A percentile compares a stretch with the other conserved stretches of the same genome.
These are phyloP conservation scores for Leptinotarsa juncta DNA, from an alignment of 2,888 invertebrate species.

Conservation along the genomic window DNA sequence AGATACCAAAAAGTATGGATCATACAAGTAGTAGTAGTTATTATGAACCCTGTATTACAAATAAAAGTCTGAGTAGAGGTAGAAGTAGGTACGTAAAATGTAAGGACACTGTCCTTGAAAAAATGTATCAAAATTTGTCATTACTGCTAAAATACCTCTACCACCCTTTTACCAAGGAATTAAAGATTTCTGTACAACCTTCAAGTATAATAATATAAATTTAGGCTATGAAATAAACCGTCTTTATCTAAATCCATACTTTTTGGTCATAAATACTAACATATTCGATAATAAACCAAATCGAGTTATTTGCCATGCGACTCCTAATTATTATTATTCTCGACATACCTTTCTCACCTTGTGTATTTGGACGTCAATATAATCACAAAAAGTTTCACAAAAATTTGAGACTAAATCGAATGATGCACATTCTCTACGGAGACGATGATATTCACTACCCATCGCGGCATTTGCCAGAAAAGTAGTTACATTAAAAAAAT, in stretches of 20 bases:
- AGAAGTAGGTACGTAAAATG: too few relatives aligned
- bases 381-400: conserved; percentile 25
- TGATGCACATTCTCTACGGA: background rate
- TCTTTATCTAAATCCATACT: background rate
- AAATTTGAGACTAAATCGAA: conserved; percentile 10
- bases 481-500: too few relatives aligned
- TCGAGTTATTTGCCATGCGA: background rate
- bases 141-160: too few relatives aligned
- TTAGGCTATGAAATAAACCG: too few relatives aligned
- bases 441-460: background rate
- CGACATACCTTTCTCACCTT: conserved; percentile 17
- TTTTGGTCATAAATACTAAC: background rate
- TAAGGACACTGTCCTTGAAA: too few relatives aligned
- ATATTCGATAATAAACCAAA: background rate
- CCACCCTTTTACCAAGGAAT: too few relatives aligned
- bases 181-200: too few relatives aligned
- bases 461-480: background rate
- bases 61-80: too few relatives aligned
- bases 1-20: background rate
- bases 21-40: background rate
- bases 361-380: conserved; percentile 20
- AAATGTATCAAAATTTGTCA: too few relatives aligned
- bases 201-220: too few relatives aligned
- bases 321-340: background rate
- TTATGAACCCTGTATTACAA: too few relatives aligned